Percentiles rank a stretch among this genome's conserved stretches.
Evolutionary conservation across 1,140 invertebrate genomes (phyloP).

Genomic region (Drosophila mojavensis): DNA sequence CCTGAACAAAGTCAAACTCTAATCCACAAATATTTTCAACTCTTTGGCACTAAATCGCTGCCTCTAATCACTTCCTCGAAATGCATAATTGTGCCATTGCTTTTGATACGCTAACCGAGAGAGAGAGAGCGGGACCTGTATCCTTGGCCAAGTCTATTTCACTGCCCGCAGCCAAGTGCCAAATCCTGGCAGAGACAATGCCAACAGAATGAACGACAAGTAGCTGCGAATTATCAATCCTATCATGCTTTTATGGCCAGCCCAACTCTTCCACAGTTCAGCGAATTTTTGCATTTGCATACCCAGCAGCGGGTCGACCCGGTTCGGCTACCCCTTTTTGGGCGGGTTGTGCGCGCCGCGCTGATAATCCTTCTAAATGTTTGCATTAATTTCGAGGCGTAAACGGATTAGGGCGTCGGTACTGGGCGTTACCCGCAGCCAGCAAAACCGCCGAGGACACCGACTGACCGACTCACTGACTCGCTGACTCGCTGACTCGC

Average conservation of each 20-base stretch:
- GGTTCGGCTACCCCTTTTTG: conserved; percentile 51
- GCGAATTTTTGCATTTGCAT: conserved; percentile 19
- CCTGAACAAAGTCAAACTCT: conserved; percentile 31
- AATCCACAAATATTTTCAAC: conserved; percentile 78
- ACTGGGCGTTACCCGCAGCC: conserved; percentile 69
- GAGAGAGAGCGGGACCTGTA: conserved; percentile 22
- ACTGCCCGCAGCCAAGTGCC: conserved; percentile 69
- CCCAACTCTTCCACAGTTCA: conserved; percentile 19
- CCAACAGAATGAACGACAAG: conserved; percentile 71
- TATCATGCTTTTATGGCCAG: conserved; percentile 75
- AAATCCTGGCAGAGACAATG: conserved; percentile 65
- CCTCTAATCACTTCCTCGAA: conserved; percentile 74
- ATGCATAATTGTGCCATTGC: conserved; percentile 67
- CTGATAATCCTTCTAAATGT: conserved; percentile 83
- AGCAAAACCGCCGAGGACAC: conserved; percentile 60
- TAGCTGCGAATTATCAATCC: conserved; percentile 79
- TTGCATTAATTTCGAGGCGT: conserved; percentile 81
- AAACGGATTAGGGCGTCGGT: conserved; percentile 73
- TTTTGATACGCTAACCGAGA: conserved; percentile 49
- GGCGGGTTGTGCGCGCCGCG: conserved; percentile 41
- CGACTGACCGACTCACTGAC: conserved; percentile 1
- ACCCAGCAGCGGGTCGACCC: not conserved
- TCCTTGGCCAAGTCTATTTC: conserved; percentile 19
- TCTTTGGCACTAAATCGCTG: conserved; percentile 58
- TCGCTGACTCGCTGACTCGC: not conserved